Evolutionary conservation across 1,140 invertebrate species (phyloP), one percentile per base, ranked within the genome.

Genomic region (Globodera ellingtonae): DNA sequence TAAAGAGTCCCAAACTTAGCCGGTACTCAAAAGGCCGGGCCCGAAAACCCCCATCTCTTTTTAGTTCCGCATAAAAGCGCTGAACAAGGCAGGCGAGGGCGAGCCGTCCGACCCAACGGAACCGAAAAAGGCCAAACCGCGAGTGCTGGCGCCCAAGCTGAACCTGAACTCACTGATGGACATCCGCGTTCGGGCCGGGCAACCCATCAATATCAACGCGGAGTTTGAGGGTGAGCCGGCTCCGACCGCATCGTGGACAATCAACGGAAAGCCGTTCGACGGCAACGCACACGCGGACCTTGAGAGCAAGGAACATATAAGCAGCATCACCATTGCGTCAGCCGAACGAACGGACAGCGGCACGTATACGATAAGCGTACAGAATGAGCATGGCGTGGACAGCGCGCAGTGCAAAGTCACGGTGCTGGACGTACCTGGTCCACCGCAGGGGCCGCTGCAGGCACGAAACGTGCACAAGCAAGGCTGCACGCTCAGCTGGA

Each of bases 41-140:
- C 50, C 50, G 0, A 52, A 52, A 52, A 52, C 0, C 24, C 24
- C 24, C 24, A 52, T 52, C 7, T 52, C 10, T 52, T 7, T 52
- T 62, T 95, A 98, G 90, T 99, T 99, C 92, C 92, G 97, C 78
- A 93, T 99, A 0, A 94, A 94, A 89, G 97, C 97, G 24, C 94
- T 98, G 0, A 99, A 99, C 90, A 96, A 97, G 88, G 96, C 94
- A 48, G 97, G 97, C 46, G 93, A 93, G 77, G 94, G 96, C 81
- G 95, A 97, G 90, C 96, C 96, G 9, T 96, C 95, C 50, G 95
- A 98, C 87, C 93, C 95, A 7, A 96, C 95, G 5, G 90, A 92
- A 69, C 93, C 94, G 6, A 92, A 97, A 85, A 92, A 95, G 79
- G 94, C 94, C 69, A 96, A 91, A 76, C 90, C 91, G 46, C 85